A percentile compares a stretch with the other conserved stretches of the same genome.
Conservation (phyloP, 2,797 vertebrate species). For the Cynodonichthys magdalenae region DNA sequence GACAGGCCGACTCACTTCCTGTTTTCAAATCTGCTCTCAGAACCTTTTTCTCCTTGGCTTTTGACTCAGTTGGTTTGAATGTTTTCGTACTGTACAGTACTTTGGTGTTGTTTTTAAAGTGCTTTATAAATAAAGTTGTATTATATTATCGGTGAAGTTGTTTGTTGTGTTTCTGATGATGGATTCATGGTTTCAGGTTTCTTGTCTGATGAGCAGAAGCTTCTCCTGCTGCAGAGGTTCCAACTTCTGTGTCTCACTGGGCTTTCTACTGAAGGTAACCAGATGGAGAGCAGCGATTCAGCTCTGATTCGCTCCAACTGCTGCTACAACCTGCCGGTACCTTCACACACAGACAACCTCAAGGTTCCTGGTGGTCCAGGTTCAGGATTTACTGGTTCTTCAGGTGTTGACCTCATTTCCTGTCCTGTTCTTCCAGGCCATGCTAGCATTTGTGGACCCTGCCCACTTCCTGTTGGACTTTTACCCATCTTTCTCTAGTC, state of each 20-base stretch:
- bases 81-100: no score
- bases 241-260: slow-evolving; percentile 90
- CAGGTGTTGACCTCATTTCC: not conserved
- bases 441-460: slow-evolving; percentile 91
- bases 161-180: not conserved
- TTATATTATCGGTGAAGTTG: no score
- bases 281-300: slow-evolving; percentile 84
- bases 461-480: slow-evolving; percentile 91
- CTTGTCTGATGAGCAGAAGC: slow-evolving; percentile 91
- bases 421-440: slow-evolving; percentile 79
- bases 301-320: slow-evolving; percentile 91
- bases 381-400: not conserved
- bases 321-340: slow-evolving; percentile 96
- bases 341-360: not conserved
- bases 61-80: no score
- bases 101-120: no score
- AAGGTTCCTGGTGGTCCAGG: not conserved
- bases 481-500: slow-evolving; percentile 90
- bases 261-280: slow-evolving; percentile 88
- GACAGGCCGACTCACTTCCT: no score
- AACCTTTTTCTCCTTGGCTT: no score
- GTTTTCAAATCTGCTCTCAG: no score
- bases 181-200: slow-evolving; percentile 68
- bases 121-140: no score
- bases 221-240: slow-evolving; percentile 91